Base-by-base conservation (phyloP, 2,888 invertebrate genomes). In the Lithophane socia region DNA sequence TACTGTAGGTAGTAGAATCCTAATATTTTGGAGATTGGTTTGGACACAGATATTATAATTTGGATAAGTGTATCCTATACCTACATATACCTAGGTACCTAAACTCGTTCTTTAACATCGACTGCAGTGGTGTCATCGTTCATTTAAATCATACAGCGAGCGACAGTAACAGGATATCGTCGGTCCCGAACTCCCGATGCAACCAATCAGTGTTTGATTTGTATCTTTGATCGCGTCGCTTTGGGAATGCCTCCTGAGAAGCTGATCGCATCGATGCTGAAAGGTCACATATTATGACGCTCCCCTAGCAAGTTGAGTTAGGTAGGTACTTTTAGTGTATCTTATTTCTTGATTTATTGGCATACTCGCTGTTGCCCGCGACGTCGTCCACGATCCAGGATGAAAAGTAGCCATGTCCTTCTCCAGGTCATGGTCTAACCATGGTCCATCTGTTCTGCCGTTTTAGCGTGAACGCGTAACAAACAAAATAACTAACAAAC, bases 181-280 rank as follows among this genome's bases (percentile, higher is more conserved):
- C 58, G 77, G 89, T 92, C 94, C 92, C 94, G 29, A 29, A 78
- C 89, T 92, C 95, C 93, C 94, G 42, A 29, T 4, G 92, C 92
- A 92, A 64, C 94, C 93, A 94, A 95, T 94, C 91, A 94, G 83
- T 21, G 63, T 80, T 49, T 88, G 89, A 91, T 92, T 91, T 90
- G 88, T 90, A 75, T 58, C 69, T 76, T 63, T 49, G 72, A 79
- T 58, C 29, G 75, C 81, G 72, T 78, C 75, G 52, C 79, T 75
- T 58, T 73, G 83, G 87, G 87, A 85, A 75, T 81, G 49, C 75
- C n/a, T 21, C 37, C 13, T 80, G 56, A n/a, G 49, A 61, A 74
- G 63, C n/a, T n/a, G n/a, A n/a, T n/a, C n/a, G n/a, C 44, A 61
- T 44, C 56, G 37, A 63, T 52, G 21, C 56, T 77, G 65, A 60